Base-by-base conservation (phyloP, 2,113 vertebrate species). In the Eonycteris spelaea region DNA sequence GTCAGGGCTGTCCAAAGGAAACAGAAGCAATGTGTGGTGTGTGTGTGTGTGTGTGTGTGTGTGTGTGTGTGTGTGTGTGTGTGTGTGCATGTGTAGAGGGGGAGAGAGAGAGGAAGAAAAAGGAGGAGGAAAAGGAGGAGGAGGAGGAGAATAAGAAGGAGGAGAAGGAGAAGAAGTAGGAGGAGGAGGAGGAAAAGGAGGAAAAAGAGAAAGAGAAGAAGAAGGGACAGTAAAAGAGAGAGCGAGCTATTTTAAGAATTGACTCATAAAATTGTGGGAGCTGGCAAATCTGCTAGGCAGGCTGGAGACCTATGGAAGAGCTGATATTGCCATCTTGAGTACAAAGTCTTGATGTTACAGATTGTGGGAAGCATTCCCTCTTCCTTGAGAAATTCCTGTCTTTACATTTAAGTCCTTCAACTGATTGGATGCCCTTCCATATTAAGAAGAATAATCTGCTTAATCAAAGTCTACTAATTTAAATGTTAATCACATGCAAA, bases 1-100 rank as follows among this genome's bases (percentile, higher is more conserved):
- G 65, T n/a, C 65, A 82, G n/a, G 3, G 33, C 48, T 95, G n/a
- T 94, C 74, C 68, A 94, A 86, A 83, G 70, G 80, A 94, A 84
- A 86, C 26, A 73, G 43, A 95, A 70, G 7, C 43, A 61, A 57
- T 38, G 70, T n/a, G n/a, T n/a, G n/a, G 45, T 45, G 45, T 45
- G 45, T 11, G 12, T 48, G 12, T 71, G 6, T n/a, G 7, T 4
- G 6, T 7, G 55, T 38, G 22, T 14, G 24, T 35, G 14, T 22
- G 53, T 7, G 38, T 40, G 6, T 22, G 1, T 12, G 45, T 12
- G 45, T 12, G 45, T 12, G 45, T 12, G 45, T 2, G 45, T 48
- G 48, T 48, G 48, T 48, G 48, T 48, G 13, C 14, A 13, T 48
- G 48, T 48, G 48, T 14, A 5, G 51, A 12, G 24, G n/a, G 2